phyloP scores from a whole-genome alignment of 2,797 vertebrate species.

The Vireo griseus region DNA sequence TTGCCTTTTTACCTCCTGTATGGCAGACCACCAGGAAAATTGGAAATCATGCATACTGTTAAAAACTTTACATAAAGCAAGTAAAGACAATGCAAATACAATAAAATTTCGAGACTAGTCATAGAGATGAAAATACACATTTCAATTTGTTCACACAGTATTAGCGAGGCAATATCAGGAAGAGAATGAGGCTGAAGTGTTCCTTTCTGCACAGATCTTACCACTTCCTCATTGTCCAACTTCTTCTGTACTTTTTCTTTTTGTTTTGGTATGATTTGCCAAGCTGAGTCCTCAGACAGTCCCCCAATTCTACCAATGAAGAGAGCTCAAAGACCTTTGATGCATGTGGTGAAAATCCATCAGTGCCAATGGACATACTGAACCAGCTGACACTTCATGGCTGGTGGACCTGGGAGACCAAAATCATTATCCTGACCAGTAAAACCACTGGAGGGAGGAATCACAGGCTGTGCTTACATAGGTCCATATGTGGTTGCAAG shows the following conservation, averaged over 20 bases:
- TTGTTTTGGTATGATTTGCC: background rate
- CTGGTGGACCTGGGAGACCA: background rate
- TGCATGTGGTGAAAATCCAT: background rate
- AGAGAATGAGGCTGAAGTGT: background rate
- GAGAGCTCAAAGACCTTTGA: background rate
- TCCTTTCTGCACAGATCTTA: background rate
- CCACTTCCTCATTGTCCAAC: background rate
- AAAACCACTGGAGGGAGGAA: constrained; percentile 2
- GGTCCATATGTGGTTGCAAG: background rate
- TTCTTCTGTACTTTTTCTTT: background rate
- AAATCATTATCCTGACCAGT: background rate
- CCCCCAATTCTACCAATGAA: background rate
- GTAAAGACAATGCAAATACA: background rate
- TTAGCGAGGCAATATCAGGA: background rate
- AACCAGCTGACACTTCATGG: background rate
- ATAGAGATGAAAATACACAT: background rate
- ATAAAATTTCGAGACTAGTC: background rate
- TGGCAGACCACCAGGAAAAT: background rate
- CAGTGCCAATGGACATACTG: background rate
- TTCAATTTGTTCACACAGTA: background rate
- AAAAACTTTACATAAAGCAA: background rate
- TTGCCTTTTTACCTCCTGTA: background rate
- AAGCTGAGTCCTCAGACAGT: background rate
- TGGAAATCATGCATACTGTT: background rate
- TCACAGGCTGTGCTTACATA: background rate